Percentiles rank a stretch among this genome's conserved stretches.
Conservation (phyloP, 2,797 vertebrate genomes). For the Champsocephalus esox region DNA sequence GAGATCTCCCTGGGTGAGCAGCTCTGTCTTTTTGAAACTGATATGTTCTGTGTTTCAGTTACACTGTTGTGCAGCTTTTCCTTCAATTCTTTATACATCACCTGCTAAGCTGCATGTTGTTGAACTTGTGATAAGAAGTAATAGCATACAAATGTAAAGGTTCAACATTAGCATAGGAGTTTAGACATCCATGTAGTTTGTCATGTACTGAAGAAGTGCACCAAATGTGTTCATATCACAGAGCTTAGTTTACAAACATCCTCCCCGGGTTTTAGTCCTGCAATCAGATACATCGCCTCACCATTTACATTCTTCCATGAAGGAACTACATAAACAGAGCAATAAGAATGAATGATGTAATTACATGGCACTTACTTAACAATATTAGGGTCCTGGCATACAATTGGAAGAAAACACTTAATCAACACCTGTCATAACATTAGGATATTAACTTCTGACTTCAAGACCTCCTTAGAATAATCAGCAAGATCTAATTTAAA, state of each 20-base stretch:
- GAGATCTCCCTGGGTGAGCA: slow-evolving; percentile 92
- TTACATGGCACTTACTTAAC: slow-evolving; percentile 15
- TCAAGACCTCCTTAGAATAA: neutral
- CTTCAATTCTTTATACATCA: slow-evolving; percentile 26
- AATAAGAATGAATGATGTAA: slow-evolving; percentile 28
- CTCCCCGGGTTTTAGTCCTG: slow-evolving; percentile 12
- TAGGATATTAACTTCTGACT: slow-evolving; percentile 1
- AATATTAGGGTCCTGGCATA: slow-evolving; percentile 14
- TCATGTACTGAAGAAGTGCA: neutral
- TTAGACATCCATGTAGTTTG: neutral
- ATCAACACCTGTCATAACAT: slow-evolving; percentile 14
- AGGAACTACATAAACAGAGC: slow-evolving; percentile 14
- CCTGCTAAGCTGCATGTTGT: slow-evolving; percentile 12
- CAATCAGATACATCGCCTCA: slow-evolving; percentile 6
- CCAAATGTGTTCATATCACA: slow-evolving; percentile 11
- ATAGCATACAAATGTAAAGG: slow-evolving; percentile 14
- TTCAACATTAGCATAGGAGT: neutral
- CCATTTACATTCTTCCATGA: neutral
- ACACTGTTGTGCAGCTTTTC: slow-evolving; percentile 14
- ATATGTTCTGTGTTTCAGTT: neutral
- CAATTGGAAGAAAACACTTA: slow-evolving; percentile 8
- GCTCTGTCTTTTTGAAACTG: slow-evolving; percentile 39
- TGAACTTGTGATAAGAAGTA: slow-evolving; percentile 9
- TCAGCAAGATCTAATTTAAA: too few relatives aligned
- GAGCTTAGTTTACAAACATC: neutral